Evolutionary conservation across 2,797 vertebrate species (phyloP), one percentile per base, ranked within the genome.

Genomic region (Ibycter americanus): DNA sequence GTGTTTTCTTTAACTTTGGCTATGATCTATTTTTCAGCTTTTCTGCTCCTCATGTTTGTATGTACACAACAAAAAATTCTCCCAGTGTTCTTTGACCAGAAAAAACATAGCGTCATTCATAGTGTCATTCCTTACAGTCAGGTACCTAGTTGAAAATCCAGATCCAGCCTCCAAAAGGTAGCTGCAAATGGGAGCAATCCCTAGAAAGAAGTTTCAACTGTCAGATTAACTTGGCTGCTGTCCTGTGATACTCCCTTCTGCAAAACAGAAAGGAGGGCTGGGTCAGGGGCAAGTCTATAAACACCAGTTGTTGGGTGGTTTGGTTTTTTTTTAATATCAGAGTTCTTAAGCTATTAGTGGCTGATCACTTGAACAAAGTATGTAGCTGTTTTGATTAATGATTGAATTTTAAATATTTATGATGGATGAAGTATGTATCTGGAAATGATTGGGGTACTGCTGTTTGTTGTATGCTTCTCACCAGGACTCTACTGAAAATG

Each of bases 391-490:
- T 90, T 96, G 96, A 96, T 94, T 97, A 97, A 97, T 90, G 91
- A 90, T 83, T 96, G 91, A 91, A 95, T 96, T 98, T 97, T 97
- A 97, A 97, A 86, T 95, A 96, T 96, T 96, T 94, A 80, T 92
- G 94, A 92, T 36, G 31, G 90, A 97, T 96, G 83, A 83, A 97
- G 91, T 70, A 56, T 34, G 29, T 47, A 56, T 56, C 73, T 89
- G 74, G 63, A 79, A 96, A 91, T 20, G 9, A 76, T 34, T 32
- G 46, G 31, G 22, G 13, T 55, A 46, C 84, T 49, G 34, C 68
- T 70, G 84, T 90, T 92, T 73, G 58, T 93, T 83, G 2, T 34
- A 42, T 70, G 59, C 80, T 68, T 95, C 90, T 96, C 93, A 92
- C 89, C 83, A 72, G 91, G 94, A 70, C 8, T 46, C 87, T n/a